Percentiles rank a stretch among this genome's conserved stretches.
Conservation (phyloP, 2,113 vertebrate genomes). For the Seriola dumerili region DNA sequence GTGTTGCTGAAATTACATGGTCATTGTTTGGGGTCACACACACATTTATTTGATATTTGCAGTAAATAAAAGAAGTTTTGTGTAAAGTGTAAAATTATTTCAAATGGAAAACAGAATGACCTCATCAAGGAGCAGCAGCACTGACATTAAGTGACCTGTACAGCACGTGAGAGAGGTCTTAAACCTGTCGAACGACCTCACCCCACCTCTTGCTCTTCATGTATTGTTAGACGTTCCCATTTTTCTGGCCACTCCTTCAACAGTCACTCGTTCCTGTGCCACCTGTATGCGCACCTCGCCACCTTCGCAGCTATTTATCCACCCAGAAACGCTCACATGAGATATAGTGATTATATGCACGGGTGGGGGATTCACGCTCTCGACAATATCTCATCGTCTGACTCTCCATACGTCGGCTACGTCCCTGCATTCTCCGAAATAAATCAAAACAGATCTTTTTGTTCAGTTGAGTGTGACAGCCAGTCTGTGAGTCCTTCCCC, state of each 20-base stretch:
- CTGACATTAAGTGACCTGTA: not conserved
- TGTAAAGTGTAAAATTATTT: not conserved
- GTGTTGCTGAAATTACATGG: not conserved
- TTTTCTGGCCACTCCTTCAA: conserved; percentile 40
- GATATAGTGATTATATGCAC: conserved; percentile 66
- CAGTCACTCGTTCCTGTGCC: conserved; percentile 52
- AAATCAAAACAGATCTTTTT: conserved; percentile 77
- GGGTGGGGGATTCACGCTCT: conserved; percentile 52
- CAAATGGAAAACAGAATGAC: not conserved
- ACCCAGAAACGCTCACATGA: conserved; percentile 42
- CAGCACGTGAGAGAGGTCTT: not conserved
- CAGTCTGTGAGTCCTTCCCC: conserved; percentile 64
- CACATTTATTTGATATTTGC: too few relatives aligned
- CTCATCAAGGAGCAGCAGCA: not conserved
- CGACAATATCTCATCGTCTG: conserved; percentile 65
- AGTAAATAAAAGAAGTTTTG: not conserved
- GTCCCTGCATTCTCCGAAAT: conserved; percentile 61
- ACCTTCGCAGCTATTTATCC: conserved; percentile 49
- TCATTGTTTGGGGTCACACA: not conserved
- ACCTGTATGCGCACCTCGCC: conserved; percentile 56
- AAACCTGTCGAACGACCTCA: conserved; percentile 12
- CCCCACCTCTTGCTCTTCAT: conserved; percentile 36
- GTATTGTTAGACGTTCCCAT: conserved; percentile 23
- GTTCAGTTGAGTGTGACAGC: conserved; percentile 76
- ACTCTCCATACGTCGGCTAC: conserved; percentile 44